Percentiles rank a stretch among this genome's conserved stretches.
These are phyloP conservation scores for Eudyptes chrysolophus DNA, from an alignment of 2,113 vertebrate genomes.

Conservation along the genomic window DNA sequence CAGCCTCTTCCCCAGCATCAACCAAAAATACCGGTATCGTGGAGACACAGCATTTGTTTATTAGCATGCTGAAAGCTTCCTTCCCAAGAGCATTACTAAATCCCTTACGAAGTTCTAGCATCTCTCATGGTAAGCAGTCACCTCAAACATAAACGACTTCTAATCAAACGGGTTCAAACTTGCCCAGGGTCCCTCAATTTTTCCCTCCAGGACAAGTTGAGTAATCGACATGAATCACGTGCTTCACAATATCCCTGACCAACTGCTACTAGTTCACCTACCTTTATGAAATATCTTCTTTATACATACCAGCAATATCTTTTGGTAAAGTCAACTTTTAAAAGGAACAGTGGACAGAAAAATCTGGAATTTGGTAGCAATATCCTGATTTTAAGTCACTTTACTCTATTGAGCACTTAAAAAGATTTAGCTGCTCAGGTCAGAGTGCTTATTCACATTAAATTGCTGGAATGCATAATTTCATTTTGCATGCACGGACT, in stretches of 20 bases:
- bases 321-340: background rate
- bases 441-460: background rate
- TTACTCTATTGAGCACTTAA: background rate
- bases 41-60: background rate
- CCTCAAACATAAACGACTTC: rapidly evolving
- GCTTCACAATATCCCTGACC: background rate
- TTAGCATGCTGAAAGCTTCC: background rate
- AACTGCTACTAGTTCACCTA: background rate
- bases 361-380: background rate
- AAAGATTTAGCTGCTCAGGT: background rate
- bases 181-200: background rate
- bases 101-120: background rate
- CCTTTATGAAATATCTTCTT: background rate
- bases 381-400: background rate
- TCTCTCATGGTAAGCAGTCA: background rate
- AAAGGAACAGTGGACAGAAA: background rate
- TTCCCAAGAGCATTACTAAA: background rate
- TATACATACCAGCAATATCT: background rate
- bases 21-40: background rate
- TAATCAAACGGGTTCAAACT: background rate
- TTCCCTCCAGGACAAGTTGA: background rate
- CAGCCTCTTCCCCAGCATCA: background rate
- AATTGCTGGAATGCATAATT: background rate
- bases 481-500: background rate
- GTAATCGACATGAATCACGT: background rate